phyloP scores from a whole-genome alignment of 1,140 invertebrate species.

The Euglossa dilemma region DNA sequence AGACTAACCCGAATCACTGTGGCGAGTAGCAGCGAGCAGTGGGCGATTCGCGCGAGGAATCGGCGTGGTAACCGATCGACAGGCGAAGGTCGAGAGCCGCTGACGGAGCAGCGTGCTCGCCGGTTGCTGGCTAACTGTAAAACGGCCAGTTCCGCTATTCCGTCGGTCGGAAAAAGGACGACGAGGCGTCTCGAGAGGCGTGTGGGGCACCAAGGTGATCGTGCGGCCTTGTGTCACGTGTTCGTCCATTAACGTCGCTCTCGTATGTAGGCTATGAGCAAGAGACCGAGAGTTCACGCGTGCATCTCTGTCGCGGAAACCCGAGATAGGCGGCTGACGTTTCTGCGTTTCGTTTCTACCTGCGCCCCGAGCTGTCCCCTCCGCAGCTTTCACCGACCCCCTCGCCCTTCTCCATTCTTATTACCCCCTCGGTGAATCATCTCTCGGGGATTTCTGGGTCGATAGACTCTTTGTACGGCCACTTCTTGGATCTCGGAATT shows the following conservation, averaged over 20 bases:
- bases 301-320: neutral
- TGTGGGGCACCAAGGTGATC: constrained; percentile 60
- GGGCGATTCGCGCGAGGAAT: neutral
- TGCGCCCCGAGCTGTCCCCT: neutral
- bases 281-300: constrained; percentile 21
- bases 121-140: constrained; percentile 55
- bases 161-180: constrained; percentile 51
- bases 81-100: constrained; percentile 8
- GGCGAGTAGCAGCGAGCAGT: too few relatives aligned
- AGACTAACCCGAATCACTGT: too few relatives aligned
- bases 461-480: neutral
- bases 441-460: neutral
- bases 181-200: constrained; percentile 44
- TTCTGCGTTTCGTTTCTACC: neutral
- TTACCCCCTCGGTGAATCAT: neutral
- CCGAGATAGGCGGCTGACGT: neutral
- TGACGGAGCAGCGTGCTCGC: neutral
- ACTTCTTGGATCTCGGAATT: neutral
- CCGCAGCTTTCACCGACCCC: constrained; percentile 14
- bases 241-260: constrained; percentile 46
- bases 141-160: constrained; percentile 62
- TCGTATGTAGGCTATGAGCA: constrained; percentile 44
- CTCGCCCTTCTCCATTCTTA: neutral
- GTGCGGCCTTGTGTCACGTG: constrained; percentile 64
- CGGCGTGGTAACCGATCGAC: neutral